Evolutionary conservation across 1,140 invertebrate genomes (phyloP), one percentile per base, ranked within the genome.

Genomic region (Brachionus angularis): DNA sequence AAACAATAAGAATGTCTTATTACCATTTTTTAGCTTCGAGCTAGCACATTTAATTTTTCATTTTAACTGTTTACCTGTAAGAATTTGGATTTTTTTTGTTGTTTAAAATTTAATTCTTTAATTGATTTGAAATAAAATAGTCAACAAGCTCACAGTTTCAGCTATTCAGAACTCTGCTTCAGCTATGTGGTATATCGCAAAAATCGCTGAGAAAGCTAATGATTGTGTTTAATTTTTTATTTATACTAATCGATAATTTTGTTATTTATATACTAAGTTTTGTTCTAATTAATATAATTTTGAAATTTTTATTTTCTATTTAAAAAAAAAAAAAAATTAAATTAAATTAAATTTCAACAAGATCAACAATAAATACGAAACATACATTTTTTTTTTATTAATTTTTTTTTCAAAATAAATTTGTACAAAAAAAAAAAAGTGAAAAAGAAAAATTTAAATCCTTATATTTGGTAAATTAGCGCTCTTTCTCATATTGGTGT

Each of bases 221-320:
- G 53, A 36, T 58, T 14, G n/a, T 34, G 18, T 8, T 58, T 3
- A 58, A 58, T 36, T 58, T 58, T 14, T 36, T 58, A 18, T 58
- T 58, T 58, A 58, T 58, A 39, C 36, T 58, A 14, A 58, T 58
- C 25, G 53, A 58, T 36, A 58, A 58, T 58, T 58, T 58, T 58
- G 53, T 36, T 58, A 36, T 58, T 58, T 58, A 58, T 39, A 58
- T 58, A 23, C 25, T 58, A 58, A 58, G 53, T 39, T 58, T 58
- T 58, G 53, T 58, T 21, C 39, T 58, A 58, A 58, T 58, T 39
- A 58, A 58, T 58, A 39, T 58, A 58, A 21, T 58, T 14, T n/a
- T 39, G 1, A 58, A 58, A 18, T 36, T 8, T 21, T 58, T 58
- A 39, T 58, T 39, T 58, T 12, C 39, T 39, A 18, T 58, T 12